Conservation (phyloP, 2,797 vertebrate genomes). For the Microhierax caerulescens region DNA sequence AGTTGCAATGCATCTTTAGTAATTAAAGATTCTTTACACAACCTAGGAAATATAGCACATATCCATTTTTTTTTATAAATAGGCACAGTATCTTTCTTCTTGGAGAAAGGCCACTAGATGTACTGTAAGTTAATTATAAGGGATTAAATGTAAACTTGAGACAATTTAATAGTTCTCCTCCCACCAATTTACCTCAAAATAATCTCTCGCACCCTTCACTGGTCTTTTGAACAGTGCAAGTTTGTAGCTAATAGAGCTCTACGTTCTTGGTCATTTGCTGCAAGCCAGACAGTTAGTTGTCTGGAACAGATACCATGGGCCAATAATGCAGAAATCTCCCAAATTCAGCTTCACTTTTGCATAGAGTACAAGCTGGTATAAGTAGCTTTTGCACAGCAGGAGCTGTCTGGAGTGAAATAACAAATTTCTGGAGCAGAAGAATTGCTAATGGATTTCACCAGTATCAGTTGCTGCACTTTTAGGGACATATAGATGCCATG, state of each 20-base stretch:
- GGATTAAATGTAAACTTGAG: not conserved
- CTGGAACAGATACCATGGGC: not conserved
- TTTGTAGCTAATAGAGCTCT: not conserved
- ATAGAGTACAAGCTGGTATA: not conserved
- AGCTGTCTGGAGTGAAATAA: not conserved
- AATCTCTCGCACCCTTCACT: not conserved
- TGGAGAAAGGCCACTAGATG: not conserved
- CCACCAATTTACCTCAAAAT: not conserved
- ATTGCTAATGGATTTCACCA: not conserved
- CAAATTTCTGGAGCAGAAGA: not conserved
- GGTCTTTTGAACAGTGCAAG: not conserved
- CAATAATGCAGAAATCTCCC: not conserved
- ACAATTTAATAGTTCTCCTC: not conserved
- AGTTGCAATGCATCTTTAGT: not conserved
- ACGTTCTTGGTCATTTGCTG: not conserved
- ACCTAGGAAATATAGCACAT: not conserved
- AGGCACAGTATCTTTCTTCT: not conserved
- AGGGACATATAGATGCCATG: not conserved
- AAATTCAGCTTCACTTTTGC: not conserved
- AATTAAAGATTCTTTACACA: not conserved
- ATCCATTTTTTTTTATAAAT: not conserved
- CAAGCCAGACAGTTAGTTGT: not conserved
- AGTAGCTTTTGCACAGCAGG: not conserved
- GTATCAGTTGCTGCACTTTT: not conserved
- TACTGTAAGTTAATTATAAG: not conserved